phyloP scores from a whole-genome alignment of 2,113 vertebrate species.

The Melanostigma gelatinosum region DNA sequence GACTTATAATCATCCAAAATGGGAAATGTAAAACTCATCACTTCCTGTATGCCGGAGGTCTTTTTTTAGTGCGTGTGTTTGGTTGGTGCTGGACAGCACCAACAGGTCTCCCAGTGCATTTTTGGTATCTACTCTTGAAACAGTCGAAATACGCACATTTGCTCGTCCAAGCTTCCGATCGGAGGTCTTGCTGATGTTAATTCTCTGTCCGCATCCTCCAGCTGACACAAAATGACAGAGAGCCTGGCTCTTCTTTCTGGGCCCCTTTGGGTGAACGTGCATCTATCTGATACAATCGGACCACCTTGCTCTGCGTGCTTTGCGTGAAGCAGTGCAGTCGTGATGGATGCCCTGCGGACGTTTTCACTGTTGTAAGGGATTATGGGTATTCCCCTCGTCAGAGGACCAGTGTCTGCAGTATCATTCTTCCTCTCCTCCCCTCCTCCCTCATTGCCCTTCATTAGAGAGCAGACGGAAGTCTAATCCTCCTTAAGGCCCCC shows the following conservation, averaged over 20 bases:
- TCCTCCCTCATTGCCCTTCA: slow-evolving; percentile 45
- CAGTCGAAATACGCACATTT: not conserved
- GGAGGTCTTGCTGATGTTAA: slow-evolving; percentile 6
- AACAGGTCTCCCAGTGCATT: not conserved
- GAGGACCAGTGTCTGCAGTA: slow-evolving; percentile 34
- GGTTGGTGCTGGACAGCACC: not conserved
- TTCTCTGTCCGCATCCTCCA: slow-evolving; percentile 26
- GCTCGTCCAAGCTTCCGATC: not conserved
- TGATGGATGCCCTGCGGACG: slow-evolving; percentile 19
- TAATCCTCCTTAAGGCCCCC: slow-evolving; percentile 64
- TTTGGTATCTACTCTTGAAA: not conserved
- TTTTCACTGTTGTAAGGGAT: slow-evolving; percentile 53
- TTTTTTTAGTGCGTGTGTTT: not conserved
- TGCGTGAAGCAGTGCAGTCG: not conserved
- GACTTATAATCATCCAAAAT: not conserved
- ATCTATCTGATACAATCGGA: not conserved
- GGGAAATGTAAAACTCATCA: not conserved
- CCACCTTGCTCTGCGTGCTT: slow-evolving; percentile 25
- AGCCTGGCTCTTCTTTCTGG: slow-evolving; percentile 12
- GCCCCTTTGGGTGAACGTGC: slow-evolving; percentile 2
- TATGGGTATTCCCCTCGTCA: slow-evolving; percentile 58
- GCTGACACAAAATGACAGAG: too few relatives aligned
- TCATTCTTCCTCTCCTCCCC: slow-evolving; percentile 32
- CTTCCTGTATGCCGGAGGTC: not conserved
- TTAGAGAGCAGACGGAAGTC: slow-evolving; percentile 60